Conservation (phyloP, 2,797 vertebrate species). For the Enteromius mattozi region DNA sequence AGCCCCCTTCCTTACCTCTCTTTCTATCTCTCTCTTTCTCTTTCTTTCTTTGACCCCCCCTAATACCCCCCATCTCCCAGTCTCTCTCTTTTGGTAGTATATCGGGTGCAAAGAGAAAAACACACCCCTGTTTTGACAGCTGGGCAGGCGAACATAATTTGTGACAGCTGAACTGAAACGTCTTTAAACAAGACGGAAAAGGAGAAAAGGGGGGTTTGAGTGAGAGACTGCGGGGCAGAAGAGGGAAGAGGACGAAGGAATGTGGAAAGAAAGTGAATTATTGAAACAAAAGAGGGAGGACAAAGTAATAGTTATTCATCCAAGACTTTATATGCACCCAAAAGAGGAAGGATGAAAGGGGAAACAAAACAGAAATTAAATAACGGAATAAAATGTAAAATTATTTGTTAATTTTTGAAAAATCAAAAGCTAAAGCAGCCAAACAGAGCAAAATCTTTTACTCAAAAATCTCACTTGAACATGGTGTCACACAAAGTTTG, state of each 20-base stretch:
- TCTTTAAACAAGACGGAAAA: slow-evolving; percentile 76
- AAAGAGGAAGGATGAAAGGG: background rate
- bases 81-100: slow-evolving; percentile 86
- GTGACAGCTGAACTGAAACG: slow-evolving; percentile 90
- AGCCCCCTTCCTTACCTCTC: slow-evolving; percentile 76
- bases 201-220: slow-evolving; percentile 63
- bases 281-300: slow-evolving; percentile 44
- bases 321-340: slow-evolving; percentile 22
- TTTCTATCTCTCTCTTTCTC: slow-evolving; percentile 75
- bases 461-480: slow-evolving; percentile 71
- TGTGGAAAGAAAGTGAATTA: slow-evolving; percentile 33
- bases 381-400: slow-evolving; percentile 55
- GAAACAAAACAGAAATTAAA: background rate
- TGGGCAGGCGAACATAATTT: slow-evolving; percentile 95
- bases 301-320: slow-evolving; percentile 35
- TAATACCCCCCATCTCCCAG: slow-evolving; percentile 1
- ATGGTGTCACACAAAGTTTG: slow-evolving; percentile 83
- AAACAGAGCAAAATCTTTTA: slow-evolving; percentile 64
- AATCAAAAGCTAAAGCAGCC: slow-evolving; percentile 55
- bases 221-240: slow-evolving; percentile 54
- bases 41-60: slow-evolving; percentile 71
- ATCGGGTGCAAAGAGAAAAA: slow-evolving; percentile 98
- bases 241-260: slow-evolving; percentile 30
- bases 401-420: slow-evolving; percentile 53
- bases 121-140: slow-evolving; percentile 99